Base-by-base conservation (phyloP, 2,113 vertebrate genomes). In the Psittacula cyanocephala region DNA sequence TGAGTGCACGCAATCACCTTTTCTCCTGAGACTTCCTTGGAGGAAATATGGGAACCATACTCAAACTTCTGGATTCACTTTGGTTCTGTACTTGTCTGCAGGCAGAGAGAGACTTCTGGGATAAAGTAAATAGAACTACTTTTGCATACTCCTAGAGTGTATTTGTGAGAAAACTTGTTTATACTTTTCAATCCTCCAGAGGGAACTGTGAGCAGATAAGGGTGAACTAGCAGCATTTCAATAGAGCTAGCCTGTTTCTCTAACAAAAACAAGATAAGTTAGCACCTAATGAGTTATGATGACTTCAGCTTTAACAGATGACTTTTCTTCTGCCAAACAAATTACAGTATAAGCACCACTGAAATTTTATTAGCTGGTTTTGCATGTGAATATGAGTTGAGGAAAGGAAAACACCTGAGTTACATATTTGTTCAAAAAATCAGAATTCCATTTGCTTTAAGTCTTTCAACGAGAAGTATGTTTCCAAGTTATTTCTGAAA, bases 111-210 rank as follows among this genome's bases (percentile, higher is more conserved):
- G 71, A 75, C 43, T 83, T 64, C 80, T 90, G 86, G 90, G 88
- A 39, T 49, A 70, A 88, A 53, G 79, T 12, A 83, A 88, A 68
- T 2, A 7, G 76, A 90, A 33, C 52, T 75, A 75, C 68, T 64
- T 91, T 17, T 78, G 43, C 77, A 31, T 41, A 70, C 29, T 78
- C 77, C 55, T 31, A 64, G 72, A 3, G 0, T 0, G 9, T 4
- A 64, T 17, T 78, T 81, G 75, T 71, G 69, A 86, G 86, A 94
- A 95, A 93, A 93, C 55, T 86, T 92, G 80, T 83, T 88, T 91
- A 57, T 79, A 46, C 69, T 94, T 89, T 89, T 52, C 88, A 83
- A 1, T 47, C 29, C 92, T 84, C 46, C 4, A 47, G 86, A 90
- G 90, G 72, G 39, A 93, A 75, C 55, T 17, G 80, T 29, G 64